Base-by-base conservation (phyloP, 2,888 invertebrate genomes). In the Proisotoma minuta region DNA sequence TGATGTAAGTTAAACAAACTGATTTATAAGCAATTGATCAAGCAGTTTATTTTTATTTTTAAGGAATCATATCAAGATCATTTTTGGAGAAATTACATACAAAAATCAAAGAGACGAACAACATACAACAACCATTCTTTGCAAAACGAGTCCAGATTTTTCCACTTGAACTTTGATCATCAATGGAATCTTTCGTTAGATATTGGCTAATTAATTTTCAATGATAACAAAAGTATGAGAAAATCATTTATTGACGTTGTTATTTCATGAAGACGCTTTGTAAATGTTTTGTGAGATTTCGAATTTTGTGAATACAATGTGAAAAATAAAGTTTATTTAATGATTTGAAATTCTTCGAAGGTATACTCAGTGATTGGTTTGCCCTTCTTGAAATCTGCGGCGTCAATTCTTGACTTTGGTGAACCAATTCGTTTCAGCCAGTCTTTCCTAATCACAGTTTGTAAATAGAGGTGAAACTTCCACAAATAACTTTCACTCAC, bases 391-490 rank as follows among this genome's bases (percentile, higher is more conserved):
- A 90, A 91, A 66, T 85, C 84, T 0, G 84, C 84, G 76, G 84
- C 87, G 8, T 88, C 87, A 70, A 91, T 89, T 69, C 80, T 80
- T 50, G 88, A 88, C 69, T 82, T 81, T 0, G 89, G 89, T 76
- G 90, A 90, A 47, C 90, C 91, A 3, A 81, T 85, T 28, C 80
- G 80, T 73, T 82, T 80, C 57, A 91, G 77, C 84, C 84, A 84
- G 8, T 76, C 70, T 76, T 83, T 84, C 76, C 76, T 76, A 57
- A 29, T 62, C 18, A 56, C 4, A 50, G 18, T 34, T 28, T 59
- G 18, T 29, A 58, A 47, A 26, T 34, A 54, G 39, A 34, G 39
- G n/a, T 26, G 3, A 8, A 52, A 26, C 23, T 50, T 50, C n/a
- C n/a, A n/a, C n/a, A 23, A 50, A 22, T 52, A 4, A n/a, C 28